Conservation (phyloP, 2,888 invertebrate genomes). For the Alviniconcha strummeri region DNA sequence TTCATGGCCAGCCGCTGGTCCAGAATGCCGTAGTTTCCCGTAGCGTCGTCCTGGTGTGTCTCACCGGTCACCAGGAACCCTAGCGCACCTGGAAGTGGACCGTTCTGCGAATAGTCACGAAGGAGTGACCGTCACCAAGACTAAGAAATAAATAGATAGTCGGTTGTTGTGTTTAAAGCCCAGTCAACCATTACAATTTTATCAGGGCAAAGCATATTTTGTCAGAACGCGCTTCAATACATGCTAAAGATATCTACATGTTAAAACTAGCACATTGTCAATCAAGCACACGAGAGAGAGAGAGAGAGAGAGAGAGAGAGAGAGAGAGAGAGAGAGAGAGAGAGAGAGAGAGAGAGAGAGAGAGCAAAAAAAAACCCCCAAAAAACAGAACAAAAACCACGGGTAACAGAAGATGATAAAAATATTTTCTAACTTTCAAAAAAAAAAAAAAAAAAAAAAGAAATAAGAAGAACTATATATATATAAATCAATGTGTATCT, state of each 20-base stretch:
- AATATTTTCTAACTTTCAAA: not conserved
- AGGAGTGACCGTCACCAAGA: too few relatives aligned
- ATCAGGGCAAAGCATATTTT: too few relatives aligned
- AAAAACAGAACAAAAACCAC: not conserved
- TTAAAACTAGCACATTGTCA: too few relatives aligned
- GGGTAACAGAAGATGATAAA: not conserved
- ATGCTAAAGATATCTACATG: too few relatives aligned
- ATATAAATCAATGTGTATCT: not conserved
- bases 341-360: constrained; percentile 12
- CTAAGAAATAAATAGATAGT: too few relatives aligned
- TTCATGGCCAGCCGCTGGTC: constrained; percentile 54
- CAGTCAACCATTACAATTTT: too few relatives aligned
- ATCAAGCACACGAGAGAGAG: too few relatives aligned
- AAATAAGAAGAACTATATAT: not conserved
- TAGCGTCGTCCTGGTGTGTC: constrained; percentile 39
- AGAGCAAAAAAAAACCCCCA: not conserved
- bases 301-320: not conserved
- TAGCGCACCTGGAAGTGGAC: constrained; percentile 46
- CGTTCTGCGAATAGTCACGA: too few relatives aligned
- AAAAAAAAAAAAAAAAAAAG: not conserved
- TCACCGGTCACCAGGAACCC: constrained; percentile 54
- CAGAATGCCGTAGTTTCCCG: constrained; percentile 58
- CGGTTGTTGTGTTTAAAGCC: too few relatives aligned
- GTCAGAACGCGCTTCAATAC: too few relatives aligned
- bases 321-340: constrained; percentile 15